Evolutionary conservation across 2,797 vertebrate species (phyloP), one percentile per base, ranked within the genome.

Genomic region (Geotrypetes seraphini): DNA sequence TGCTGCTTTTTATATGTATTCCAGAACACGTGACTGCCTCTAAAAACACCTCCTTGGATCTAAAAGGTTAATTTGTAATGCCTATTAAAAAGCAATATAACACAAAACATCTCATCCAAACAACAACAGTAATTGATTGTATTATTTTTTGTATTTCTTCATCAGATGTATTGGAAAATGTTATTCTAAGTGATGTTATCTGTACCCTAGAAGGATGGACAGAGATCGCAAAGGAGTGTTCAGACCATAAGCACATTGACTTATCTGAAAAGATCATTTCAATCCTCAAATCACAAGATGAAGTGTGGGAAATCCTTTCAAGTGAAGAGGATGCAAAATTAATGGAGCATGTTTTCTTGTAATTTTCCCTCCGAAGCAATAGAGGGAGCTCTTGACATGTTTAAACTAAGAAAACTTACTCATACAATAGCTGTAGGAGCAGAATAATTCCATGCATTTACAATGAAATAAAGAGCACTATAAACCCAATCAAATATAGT

Each of bases 331-430:
- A 44, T 16, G 54, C 51, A 15, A 32, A 39, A 33, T 54, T 81
- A 42, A 71, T 74, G 70, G 74, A 81, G 7, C 73, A 53, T 4
- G 39, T 85, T 29, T 83, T 77, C 45, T 65, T 80, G 66, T 85
- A 73, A 66, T 37, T 60, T 40, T 36, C 1, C n/a, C 9, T 22
- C 3, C 29, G 5, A 34, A 39, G 38, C 80, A 66, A 35, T 46
- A 63, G 78, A 52, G 69, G 79, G 82, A 53, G 71, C 62, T 18
- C 53, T 55, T 26, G 36, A n/a, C n/a, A n/a, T n/a, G n/a, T n/a
- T n/a, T n/a, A n/a, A 21, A 7, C 21, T 39, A 28, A 25, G 14
- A n/a, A 45, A 37, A 28, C 12, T 35, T 12, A 17, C 39, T n/a
- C n/a, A n/a, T n/a, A n/a, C n/a, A n/a, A n/a, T n/a, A n/a, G n/a